Evolutionary conservation across 1,140 invertebrate genomes (phyloP), one percentile per base, ranked within the genome.

Genomic region (Heliconius congener): DNA sequence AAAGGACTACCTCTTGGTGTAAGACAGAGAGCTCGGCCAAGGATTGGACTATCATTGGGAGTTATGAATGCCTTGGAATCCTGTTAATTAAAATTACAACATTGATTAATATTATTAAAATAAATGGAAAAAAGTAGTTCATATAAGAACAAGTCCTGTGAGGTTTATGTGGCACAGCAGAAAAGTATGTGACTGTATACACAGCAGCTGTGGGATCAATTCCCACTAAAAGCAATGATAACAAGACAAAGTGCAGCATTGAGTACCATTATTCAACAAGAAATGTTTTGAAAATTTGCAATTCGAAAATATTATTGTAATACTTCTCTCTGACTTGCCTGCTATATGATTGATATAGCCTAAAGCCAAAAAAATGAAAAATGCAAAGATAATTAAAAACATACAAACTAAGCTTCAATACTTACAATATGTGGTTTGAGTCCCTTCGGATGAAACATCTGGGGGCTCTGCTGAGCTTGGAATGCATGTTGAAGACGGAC

Each of bases 11-110:
- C 94, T 84, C 89, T 95, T 81, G 95, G 95, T 11, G 95, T 94
- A 39, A 95, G 91, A 57, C 95, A 95, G 37, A 95, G 91, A 11
- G 95, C 95, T 3, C 95, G 85, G 1, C 95, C 95, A 80, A 96
- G 84, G 19, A 94, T 92, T 1, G 87, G 95, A 82, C 91, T 95
- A 13, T 95, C 94, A 76, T 90, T 92, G 8, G 95, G 94, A 34
- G 95, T 95, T 77, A 83, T 83, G 83, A 87, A 90, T 19, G 87
- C 78, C 66, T 86, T 85, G 5, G 84, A 77, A 78, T 93, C 92
- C 92, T 94, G 27, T 66, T 66, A 23, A 66, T 30, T 27, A 16
- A 66, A 30, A 27, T 13, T 16, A 66, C 9, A 52, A 52, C 18
- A 52, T 19, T 52, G 6, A 5, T 19, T 52, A 52, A 52, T 52